Evolutionary conservation across 35 echinoderm and acorn worm species (phyloP).

Genomic region (Eucidaris tribuloides): DNA sequence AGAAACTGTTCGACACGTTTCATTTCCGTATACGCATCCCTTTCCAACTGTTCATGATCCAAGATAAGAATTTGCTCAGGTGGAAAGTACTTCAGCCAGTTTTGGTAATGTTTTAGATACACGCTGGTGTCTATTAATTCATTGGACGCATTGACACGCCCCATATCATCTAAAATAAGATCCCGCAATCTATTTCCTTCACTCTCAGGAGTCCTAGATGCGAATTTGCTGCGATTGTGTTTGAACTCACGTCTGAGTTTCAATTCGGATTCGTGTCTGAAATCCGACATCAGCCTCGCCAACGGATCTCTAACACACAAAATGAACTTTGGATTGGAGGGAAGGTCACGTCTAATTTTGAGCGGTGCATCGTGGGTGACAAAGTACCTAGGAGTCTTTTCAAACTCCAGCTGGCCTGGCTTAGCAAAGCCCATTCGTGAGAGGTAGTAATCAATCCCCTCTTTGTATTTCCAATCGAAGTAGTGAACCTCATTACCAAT

Average conservation of each 20-base stretch:
- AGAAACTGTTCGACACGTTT: conserved; percentile 71
- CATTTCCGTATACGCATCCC: conserved; percentile 48
- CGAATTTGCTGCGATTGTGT: not conserved
- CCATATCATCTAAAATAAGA: conserved; percentile 32
- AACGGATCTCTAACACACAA: conserved; percentile 80
- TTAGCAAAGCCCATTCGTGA: conserved; percentile 81
- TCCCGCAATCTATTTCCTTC: conserved; percentile 53
- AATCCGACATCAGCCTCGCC: conserved; percentile 63
- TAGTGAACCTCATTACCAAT: conserved; percentile 91
- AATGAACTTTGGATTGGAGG: conserved; percentile 72
- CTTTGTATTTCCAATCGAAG: conserved; percentile 96
- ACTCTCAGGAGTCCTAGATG: not conserved
- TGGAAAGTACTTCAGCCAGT: conserved; percentile 85
- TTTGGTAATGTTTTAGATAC: conserved; percentile 69
- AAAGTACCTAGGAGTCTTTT: conserved; percentile 98
- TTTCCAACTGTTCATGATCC: conserved; percentile 46
- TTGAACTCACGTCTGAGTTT: conserved; percentile 12
- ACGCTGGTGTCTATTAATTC: conserved; percentile 64
- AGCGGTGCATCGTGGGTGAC: conserved; percentile 57
- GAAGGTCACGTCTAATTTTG: conserved; percentile 51
- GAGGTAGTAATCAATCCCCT: conserved; percentile 68
- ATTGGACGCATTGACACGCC: conserved; percentile 68
- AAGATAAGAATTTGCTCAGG: conserved; percentile 60
- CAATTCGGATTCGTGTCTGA: conserved; percentile 80
- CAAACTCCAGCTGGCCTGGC: conserved; percentile 52